Evolutionary conservation across 2,113 vertebrate species (phyloP).

Genomic region (Isichthys henryi): DNA sequence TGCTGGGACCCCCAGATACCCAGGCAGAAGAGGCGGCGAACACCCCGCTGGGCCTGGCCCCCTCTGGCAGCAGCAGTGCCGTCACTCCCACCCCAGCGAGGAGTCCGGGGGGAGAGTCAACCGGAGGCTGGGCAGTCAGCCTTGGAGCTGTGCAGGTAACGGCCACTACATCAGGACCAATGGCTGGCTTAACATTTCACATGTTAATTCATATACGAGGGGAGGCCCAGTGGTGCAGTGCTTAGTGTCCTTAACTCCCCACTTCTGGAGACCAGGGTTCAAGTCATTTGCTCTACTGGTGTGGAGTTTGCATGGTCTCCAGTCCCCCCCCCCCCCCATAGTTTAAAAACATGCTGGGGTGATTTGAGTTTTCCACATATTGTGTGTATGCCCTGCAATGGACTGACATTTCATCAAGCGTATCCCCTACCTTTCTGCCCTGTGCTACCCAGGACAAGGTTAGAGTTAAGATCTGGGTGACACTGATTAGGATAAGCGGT

Average conservation of each 20-base stretch:
- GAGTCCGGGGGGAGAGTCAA: conserved; percentile 37
- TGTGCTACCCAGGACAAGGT: neutral
- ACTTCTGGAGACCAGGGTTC: neutral
- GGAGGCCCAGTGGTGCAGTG: neutral
- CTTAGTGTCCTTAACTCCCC: neutral
- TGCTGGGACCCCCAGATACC: conserved; percentile 47
- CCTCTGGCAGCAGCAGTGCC: neutral
- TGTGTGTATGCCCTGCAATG: neutral
- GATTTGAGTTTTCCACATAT: too few species aligned
- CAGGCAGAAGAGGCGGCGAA: conserved; percentile 39
- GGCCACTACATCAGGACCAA: neutral
- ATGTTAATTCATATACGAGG: neutral
- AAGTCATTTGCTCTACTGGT: neutral
- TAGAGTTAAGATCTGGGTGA: neutral
- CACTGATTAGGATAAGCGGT: neutral
- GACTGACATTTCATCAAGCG: neutral
- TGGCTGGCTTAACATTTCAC: neutral
- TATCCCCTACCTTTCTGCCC: neutral
- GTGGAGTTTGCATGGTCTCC: neutral
- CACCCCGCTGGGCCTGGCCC: conserved; percentile 5
- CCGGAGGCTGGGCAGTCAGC: conserved; percentile 46
- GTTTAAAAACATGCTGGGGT: neutral
- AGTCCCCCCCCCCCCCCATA: neutral
- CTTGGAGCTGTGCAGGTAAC: conserved; percentile 54
- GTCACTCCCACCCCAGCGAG: conserved; percentile 24